Evolutionary conservation across 23 tunicate species (phyloP).

Genomic region (Styela plicata): DNA sequence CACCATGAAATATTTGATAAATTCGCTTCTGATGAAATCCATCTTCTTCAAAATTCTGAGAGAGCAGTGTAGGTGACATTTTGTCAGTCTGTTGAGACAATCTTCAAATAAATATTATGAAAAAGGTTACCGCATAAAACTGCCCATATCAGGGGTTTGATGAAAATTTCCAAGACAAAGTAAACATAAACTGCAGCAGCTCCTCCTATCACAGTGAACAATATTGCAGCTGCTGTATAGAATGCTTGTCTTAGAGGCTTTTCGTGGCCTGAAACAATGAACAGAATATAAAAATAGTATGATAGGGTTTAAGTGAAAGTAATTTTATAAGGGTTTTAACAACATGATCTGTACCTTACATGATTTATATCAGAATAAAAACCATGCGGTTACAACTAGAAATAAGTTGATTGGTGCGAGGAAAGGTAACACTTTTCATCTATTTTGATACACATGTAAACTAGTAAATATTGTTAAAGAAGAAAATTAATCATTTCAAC

Average conservation of each 20-base stretch:
- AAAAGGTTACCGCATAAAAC: conserved; percentile 65
- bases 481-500: too few relatives aligned
- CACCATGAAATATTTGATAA: too few relatives aligned
- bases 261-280: conserved; percentile 44
- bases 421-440: too few relatives aligned
- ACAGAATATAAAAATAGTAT: not conserved
- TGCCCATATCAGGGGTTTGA: conserved; percentile 84
- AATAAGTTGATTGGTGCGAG: too few relatives aligned
- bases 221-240: conserved; percentile 55
- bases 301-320: not conserved
- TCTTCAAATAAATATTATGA: too few relatives aligned
- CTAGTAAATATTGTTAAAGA: too few relatives aligned
- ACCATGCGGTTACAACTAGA: too few relatives aligned
- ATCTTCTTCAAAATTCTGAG: too few relatives aligned
- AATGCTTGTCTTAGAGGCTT: conserved; percentile 81
- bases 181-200: conserved; percentile 46
- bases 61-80: too few relatives aligned
- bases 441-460: too few relatives aligned
- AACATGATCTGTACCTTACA: not conserved
- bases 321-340: not conserved
- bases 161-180: conserved; percentile 74
- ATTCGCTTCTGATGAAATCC: too few relatives aligned
- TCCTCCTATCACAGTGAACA: conserved; percentile 37
- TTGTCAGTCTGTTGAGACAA: too few relatives aligned
- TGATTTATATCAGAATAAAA: not conserved